Base-by-base conservation (phyloP, 2,113 vertebrate species). In the Sus scrofa region DNA sequence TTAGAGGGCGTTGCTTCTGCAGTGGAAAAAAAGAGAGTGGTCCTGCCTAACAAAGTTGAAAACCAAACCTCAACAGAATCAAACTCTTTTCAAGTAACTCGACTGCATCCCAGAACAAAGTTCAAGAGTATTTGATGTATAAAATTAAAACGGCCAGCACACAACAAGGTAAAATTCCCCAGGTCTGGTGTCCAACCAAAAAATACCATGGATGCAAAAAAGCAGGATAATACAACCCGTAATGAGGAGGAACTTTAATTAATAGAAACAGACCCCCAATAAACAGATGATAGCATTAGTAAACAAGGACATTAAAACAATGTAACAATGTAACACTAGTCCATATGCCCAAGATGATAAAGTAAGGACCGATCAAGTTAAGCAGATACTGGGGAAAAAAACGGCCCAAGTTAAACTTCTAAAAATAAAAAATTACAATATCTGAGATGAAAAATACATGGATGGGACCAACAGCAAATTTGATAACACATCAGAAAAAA, bases 21-120 rank as follows among this genome's bases (percentile, higher is more conserved):
- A n/a, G 9, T 78, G 68, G 27, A 14, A 6, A 15, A 15, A 37
- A 30, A 65, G 22, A 30, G 18, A 68, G 50, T 30, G 20, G 32
- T n/a, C 6, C 68, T 82, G 11, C 13, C 82, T 65, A 56, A 56
- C 20, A 88, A 44, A 90, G 6, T 50, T 70, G 34, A 78, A 78
- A 88, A 93, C 30, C 52, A 63, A 78, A 27, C 52, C 68, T 93
- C 74, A 78, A 50, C 70, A 89, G 79, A 91, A 91, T 78, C 39
- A 86, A 79, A 96, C 3, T 91, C 54, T 75, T 95, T 95, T 81
- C 26, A 70, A 97, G 68, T 54, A 96, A 92, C 32, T 67, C 90
- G 58, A 75, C 68, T 56, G 20, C 54, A 60, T 74, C 27, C 56
- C 63, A 90, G 63, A 86, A 78, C 73, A 96, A 94, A 96, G 52